Conservation (phyloP, 2,888 invertebrate species). For the Pedicia rivosa region DNA sequence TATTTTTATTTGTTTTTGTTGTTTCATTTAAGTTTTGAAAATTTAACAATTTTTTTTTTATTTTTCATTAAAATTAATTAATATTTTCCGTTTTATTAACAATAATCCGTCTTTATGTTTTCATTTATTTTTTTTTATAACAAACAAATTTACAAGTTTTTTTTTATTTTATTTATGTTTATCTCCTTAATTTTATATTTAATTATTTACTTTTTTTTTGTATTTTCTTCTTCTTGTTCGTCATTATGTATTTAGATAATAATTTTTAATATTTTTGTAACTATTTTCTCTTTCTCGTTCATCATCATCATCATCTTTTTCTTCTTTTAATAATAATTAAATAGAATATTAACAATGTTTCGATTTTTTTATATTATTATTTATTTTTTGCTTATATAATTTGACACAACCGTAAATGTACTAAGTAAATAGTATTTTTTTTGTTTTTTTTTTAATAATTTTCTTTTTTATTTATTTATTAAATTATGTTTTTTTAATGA, state of each 20-base stretch:
- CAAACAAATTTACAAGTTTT: too few relatives aligned
- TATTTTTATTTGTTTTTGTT: too few relatives aligned
- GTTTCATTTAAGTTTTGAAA: too few relatives aligned
- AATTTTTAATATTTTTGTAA: not conserved
- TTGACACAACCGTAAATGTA: not conserved
- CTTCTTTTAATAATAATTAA: not conserved
- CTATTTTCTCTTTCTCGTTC: not conserved
- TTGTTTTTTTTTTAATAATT: not conserved
- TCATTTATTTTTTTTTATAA: too few relatives aligned
- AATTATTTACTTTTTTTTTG: not conserved
- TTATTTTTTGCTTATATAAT: not conserved
- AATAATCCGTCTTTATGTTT: too few relatives aligned
- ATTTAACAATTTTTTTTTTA: too few relatives aligned
- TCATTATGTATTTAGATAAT: not conserved
- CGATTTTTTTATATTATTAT: not conserved
- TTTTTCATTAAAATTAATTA: too few relatives aligned
- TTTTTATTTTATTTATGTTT: too few relatives aligned
- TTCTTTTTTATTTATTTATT: not conserved
- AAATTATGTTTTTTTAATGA: not conserved
- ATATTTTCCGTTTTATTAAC: too few relatives aligned
- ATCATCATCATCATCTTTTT: not conserved
- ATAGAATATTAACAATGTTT: not conserved
- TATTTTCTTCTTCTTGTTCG: not conserved
- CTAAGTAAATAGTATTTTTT: not conserved
- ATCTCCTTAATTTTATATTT: too few relatives aligned